Evolutionary conservation across 2,113 vertebrate species (phyloP).

Genomic region (Porphyrio hochstetteri): DNA sequence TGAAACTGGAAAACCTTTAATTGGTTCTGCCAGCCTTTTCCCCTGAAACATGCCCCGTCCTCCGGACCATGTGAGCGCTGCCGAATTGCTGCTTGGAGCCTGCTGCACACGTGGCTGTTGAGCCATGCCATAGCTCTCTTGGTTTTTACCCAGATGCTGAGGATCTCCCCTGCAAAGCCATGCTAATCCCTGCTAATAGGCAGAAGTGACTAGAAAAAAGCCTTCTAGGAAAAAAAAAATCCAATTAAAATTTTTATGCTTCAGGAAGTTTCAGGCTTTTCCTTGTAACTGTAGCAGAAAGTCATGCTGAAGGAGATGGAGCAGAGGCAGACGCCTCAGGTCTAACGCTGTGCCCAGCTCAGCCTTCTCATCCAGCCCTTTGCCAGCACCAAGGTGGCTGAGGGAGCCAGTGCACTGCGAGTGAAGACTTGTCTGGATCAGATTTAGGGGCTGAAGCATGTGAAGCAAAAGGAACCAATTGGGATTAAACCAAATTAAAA

Average conservation of each 20-base stretch:
- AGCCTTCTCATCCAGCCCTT: neutral
- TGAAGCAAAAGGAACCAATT: neutral
- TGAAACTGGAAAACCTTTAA: neutral
- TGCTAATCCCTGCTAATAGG: neutral
- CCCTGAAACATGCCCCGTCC: neutral
- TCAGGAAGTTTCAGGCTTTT: neutral
- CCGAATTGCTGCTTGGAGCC: neutral
- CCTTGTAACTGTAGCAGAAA: neutral
- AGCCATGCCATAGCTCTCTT: neutral
- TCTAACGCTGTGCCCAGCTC: neutral
- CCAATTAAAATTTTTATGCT: neutral
- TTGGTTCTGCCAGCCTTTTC: neutral
- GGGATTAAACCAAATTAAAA: neutral
- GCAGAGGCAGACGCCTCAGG: neutral
- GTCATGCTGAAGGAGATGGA: neutral
- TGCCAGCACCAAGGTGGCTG: rapidly evolving
- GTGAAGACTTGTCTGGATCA: neutral
- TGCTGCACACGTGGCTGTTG: neutral
- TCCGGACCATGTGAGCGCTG: rapidly evolving
- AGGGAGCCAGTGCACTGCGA: neutral
- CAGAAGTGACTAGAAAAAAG: neutral
- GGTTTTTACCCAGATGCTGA: neutral
- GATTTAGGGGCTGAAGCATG: neutral
- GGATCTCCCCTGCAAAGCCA: neutral
- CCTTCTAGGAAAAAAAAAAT: neutral